These are phyloP conservation scores for Parazoanthus darwini DNA, from an alignment of 92 coral and sea anemone species.

Conservation along the genomic window DNA sequence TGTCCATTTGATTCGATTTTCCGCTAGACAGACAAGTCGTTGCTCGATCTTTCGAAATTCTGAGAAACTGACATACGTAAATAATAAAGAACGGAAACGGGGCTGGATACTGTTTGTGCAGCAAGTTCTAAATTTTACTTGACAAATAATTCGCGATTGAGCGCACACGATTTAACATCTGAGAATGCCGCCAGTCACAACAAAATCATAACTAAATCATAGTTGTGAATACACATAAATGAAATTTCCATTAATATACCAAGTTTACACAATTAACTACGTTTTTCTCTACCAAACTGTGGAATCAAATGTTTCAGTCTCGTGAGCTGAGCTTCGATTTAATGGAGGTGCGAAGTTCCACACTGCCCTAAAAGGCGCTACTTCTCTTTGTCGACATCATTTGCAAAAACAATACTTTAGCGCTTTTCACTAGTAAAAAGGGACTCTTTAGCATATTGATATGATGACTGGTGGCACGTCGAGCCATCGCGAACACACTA, in stretches of 20 bases:
- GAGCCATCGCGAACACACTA: not conserved
- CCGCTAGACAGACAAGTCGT: not conserved
- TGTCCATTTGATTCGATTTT: not conserved
- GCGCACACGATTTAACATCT: conserved; percentile 1
- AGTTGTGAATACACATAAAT: not conserved
- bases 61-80: not conserved
- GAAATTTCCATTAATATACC: not conserved
- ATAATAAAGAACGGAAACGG: not conserved
- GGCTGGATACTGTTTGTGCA: not conserved
- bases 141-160: conserved; percentile 6
- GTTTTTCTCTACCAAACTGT: not conserved
- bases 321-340: not conserved
- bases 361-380: not conserved
- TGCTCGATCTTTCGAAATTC: conserved; percentile 3
- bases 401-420: conserved; percentile 18
- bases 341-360: not conserved
- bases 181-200: conserved; percentile 16
- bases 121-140: not conserved
- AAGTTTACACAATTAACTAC: not conserved
- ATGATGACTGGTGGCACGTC: not conserved
- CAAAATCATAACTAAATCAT: not conserved
- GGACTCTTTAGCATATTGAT: conserved; percentile 9
- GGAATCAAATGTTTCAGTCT: not conserved
- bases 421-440: conserved; percentile 14
- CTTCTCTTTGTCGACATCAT: not conserved